phyloP scores from a whole-genome alignment of 2,113 vertebrate species.

The Equus przewalskii region DNA sequence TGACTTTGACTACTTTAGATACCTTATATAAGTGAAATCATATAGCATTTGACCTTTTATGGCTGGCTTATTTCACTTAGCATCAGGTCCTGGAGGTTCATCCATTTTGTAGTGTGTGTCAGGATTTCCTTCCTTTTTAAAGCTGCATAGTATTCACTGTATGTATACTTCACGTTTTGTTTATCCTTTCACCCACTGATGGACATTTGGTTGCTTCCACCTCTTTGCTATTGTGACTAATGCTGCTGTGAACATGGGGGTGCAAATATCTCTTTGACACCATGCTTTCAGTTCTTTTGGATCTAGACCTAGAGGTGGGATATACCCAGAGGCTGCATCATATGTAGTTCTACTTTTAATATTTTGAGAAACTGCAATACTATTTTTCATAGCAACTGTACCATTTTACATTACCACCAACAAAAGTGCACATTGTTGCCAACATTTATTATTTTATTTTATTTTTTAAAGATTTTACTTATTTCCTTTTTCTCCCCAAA shows the following conservation, averaged over 20 bases:
- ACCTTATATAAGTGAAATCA: no score
- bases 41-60: no score
- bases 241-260: background rate
- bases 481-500: no score
- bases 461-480: no score
- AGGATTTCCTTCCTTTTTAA: background rate
- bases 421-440: background rate
- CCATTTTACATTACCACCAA: background rate
- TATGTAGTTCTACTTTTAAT: constrained; percentile 10
- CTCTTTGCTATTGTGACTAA: background rate
- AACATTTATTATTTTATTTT: background rate
- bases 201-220: background rate
- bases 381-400: background rate
- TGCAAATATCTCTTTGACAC: background rate
- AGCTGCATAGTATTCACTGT: background rate
- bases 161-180: background rate
- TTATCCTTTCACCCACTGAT: background rate
- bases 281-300: background rate
- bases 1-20: no score
- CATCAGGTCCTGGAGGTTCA: no score
- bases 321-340: background rate
- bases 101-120: background rate
- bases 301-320: background rate
- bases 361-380: background rate
- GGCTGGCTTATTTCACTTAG: no score